A percentile compares a stretch with the other conserved stretches of the same genome.
phyloP scores from a whole-genome alignment of 2,888 invertebrate species.

The Caenorhabditis sp. region DNA sequence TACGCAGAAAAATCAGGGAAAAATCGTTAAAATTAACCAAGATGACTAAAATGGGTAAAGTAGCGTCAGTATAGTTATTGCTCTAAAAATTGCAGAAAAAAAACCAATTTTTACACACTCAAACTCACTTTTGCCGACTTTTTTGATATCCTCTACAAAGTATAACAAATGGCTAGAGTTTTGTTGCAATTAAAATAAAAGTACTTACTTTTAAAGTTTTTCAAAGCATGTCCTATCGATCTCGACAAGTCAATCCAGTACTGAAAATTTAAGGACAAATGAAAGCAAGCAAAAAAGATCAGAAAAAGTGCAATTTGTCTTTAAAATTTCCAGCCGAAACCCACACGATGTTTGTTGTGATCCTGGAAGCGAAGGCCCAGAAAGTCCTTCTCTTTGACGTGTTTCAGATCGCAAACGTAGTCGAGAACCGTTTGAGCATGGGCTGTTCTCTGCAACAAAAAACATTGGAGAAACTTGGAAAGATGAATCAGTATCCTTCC shows the following conservation, averaged over 20 bases:
- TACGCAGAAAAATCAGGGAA: not conserved
- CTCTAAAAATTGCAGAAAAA: not conserved
- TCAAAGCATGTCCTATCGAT: constrained; percentile 84
- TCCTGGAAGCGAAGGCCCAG: constrained; percentile 94
- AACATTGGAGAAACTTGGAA: not conserved
- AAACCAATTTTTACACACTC: constrained; percentile 10
- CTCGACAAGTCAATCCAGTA: constrained; percentile 95
- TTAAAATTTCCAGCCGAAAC: constrained; percentile 66
- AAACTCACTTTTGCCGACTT: constrained; percentile 59
- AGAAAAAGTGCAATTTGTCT: too few species aligned
- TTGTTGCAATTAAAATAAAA: not conserved
- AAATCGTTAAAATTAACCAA: not conserved
- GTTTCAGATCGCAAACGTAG: constrained; percentile 91
- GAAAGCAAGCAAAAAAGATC: too few species aligned
- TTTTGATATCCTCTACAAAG: constrained; percentile 48
- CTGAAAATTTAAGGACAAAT: too few species aligned
- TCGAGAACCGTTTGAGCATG: constrained; percentile 89
- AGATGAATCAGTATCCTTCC: too few species aligned
- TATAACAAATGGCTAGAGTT: not conserved
- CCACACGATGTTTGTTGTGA: constrained; percentile 89
- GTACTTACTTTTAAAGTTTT: constrained; percentile 90
- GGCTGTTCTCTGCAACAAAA: constrained; percentile 80
- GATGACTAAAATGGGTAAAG: not conserved
- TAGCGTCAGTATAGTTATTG: not conserved
- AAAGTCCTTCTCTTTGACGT: constrained; percentile 93